Evolutionary conservation across 2,888 invertebrate genomes (phyloP), one percentile per base, ranked within the genome.

Genomic region (Deilephila porcellus): DNA sequence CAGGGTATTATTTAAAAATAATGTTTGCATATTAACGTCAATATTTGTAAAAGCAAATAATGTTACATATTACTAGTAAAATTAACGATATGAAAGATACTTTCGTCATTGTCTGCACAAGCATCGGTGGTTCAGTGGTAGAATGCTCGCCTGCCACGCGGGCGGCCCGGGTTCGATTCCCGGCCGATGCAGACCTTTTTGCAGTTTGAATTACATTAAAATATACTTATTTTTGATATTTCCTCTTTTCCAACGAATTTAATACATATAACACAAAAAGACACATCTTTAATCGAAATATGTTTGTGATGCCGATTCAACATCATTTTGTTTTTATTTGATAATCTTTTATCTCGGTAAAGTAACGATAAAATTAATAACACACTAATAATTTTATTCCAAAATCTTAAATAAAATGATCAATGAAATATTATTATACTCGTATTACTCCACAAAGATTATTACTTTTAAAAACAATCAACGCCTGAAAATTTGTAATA

Each of bases 121-220:
- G 92, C 93, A 93, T 93, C 93, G 93, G 91, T 93, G 93, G 93
- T 93, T 93, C 93, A 93, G 93, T 93, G 93, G 92, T 93, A 93
- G 92, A 93, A 93, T 93, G 93, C 92, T 93, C 93, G 93, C 92
- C 92, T 93, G 93, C 92, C 92, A 93, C 92, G 93, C 93, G 93
- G 93, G 90, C 88, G 88, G 88, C 88, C 88, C 90, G 88, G 91
- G 91, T 91, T 91, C 90, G 91, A 91, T 91, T 91, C 91, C 91
- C 90, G 91, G 91, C 88, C 90, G 90, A 92, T 91, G 91, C 90
- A 90, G 6, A 17, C 1, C 37, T 74, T 74, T 73, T 74, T 70
- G 53, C 14, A 53, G 53, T 19, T 53, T 17, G 14, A 53, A 19
- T 53, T 53, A 3, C 5, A 1, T 19, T 53, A 4, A 3, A 53